Conservation (phyloP, 2,888 invertebrate genomes). For the Agrotis ipsilon region DNA sequence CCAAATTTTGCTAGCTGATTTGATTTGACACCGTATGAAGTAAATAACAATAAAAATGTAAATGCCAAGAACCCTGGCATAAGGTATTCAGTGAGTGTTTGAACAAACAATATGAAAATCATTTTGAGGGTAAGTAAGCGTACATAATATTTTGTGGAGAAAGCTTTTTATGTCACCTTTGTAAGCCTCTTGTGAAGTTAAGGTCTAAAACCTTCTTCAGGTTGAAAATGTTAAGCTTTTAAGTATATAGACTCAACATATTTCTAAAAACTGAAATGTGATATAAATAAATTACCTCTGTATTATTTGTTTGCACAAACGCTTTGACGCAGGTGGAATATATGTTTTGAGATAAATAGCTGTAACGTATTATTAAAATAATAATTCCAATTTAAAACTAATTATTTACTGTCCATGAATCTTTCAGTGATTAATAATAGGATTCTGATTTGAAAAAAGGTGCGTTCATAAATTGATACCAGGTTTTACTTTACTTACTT, state of each 20-base stretch:
- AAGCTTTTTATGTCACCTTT: conserved; percentile 10
- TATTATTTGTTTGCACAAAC: background rate
- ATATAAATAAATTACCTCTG: background rate
- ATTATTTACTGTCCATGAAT: no score
- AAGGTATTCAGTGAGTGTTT: conserved; percentile 1
- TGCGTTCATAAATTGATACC: no score
- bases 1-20: background rate
- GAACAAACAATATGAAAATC: background rate
- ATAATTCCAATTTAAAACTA: no score
- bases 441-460: no score
- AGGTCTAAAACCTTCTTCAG: conserved; percentile 5
- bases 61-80: conserved; percentile 11
- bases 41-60: conserved; percentile 14
- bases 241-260: conserved; percentile 8
- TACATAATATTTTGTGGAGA: background rate
- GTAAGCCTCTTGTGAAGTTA: conserved; percentile 10
- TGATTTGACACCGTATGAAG: background rate
- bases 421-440: no score
- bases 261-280: background rate
- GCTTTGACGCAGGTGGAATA: background rate
- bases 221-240: conserved; percentile 17
- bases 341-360: background rate
- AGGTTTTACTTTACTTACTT: no score
- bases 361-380: no score
- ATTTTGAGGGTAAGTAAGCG: conserved; percentile 1